Evolutionary conservation across 2,113 vertebrate species (phyloP).

Genomic region (Ammodytes dubius): DNA sequence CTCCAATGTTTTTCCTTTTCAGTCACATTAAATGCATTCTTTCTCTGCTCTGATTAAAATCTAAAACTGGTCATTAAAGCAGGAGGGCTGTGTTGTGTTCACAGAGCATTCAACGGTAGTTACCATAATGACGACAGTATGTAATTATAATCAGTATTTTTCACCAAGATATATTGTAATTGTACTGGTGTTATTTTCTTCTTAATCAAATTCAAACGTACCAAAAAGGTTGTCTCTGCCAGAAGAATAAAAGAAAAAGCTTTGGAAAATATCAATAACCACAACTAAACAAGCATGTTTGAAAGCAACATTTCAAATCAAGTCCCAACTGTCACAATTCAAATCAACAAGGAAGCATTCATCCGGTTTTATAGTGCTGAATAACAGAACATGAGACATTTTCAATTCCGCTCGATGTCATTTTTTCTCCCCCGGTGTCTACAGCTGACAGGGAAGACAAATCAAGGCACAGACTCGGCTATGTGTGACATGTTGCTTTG

Average conservation of each 20-base stretch:
- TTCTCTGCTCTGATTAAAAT: not conserved
- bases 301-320: slow-evolving; percentile 1
- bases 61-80: not conserved
- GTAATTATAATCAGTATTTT: not conserved
- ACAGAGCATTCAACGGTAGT: not conserved
- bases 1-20: too few relatives aligned
- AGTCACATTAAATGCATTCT: too few relatives aligned
- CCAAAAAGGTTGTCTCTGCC: not conserved
- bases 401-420: not conserved
- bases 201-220: not conserved
- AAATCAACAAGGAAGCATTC: slow-evolving; percentile 1
- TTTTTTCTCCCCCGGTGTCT: not conserved
- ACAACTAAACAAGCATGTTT: too few relatives aligned
- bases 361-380: slow-evolving; percentile 22
- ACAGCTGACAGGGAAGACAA: slow-evolving; percentile 20
- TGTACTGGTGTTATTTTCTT: not conserved
- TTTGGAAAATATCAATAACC: not conserved
- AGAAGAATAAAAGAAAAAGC: not conserved
- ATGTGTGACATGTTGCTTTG: slow-evolving; percentile 30
- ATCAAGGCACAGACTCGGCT: slow-evolving; percentile 10
- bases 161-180: not conserved
- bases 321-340: not conserved
- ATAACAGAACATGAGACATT: slow-evolving; percentile 30
- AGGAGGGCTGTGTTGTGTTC: not conserved
- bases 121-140: not conserved